Conservation (phyloP, 2,113 vertebrate genomes). For the Channa maculata region DNA sequence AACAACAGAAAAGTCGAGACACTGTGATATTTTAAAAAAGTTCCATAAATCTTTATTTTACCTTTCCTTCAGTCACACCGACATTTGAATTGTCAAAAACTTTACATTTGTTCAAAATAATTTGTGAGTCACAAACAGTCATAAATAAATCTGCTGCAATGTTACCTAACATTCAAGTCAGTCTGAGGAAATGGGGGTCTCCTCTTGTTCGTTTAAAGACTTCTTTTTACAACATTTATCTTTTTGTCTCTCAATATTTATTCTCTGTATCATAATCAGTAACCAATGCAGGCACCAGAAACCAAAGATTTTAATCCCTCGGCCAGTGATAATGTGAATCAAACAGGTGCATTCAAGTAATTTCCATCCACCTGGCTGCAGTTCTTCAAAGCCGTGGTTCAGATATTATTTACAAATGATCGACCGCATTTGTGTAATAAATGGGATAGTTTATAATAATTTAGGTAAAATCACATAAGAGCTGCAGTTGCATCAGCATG, state of each 20-base stretch:
- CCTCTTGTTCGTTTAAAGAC: neutral
- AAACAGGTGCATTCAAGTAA: neutral
- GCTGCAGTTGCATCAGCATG: neutral
- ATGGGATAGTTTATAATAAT: too few species aligned
- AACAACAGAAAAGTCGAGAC: constrained; percentile 21
- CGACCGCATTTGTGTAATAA: neutral
- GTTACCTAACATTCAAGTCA: constrained; percentile 66
- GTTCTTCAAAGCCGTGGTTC: constrained; percentile 12
- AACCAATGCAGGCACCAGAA: constrained; percentile 7
- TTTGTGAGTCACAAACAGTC: constrained; percentile 65
- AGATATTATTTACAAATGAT: constrained; percentile 1
- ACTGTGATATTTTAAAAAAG: constrained; percentile 59
- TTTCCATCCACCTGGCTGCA: neutral
- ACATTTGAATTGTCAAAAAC: constrained; percentile 73
- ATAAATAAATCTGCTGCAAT: constrained; percentile 72
- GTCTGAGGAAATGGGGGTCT: constrained; percentile 18
- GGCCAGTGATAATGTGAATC: neutral
- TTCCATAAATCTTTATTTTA: constrained; percentile 75
- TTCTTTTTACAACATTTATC: neutral
- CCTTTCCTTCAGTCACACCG: constrained; percentile 64
- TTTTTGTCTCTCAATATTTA: neutral
- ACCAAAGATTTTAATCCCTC: constrained; percentile 9
- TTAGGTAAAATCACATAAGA: too few species aligned
- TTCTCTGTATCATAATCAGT: neutral
- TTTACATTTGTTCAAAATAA: constrained; percentile 70